These are phyloP conservation scores for Pheosia gnoma DNA, from an alignment of 2,888 invertebrate species.

Conservation along the genomic window DNA sequence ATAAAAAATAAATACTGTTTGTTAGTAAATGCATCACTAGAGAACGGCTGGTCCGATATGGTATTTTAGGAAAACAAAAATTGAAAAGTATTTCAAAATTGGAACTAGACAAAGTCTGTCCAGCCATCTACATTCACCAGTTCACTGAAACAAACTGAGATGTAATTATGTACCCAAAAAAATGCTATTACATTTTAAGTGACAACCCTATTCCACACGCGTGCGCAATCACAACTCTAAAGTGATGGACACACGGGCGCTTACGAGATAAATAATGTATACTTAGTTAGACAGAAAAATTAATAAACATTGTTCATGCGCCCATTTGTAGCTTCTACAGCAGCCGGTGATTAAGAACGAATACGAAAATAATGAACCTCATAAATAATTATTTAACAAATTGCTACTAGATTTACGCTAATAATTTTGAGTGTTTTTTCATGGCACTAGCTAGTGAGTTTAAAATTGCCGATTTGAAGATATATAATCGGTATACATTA, in stretches of 20 bases:
- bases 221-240: constrained; percentile 19
- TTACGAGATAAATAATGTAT: constrained; percentile 51
- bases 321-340: constrained; percentile 5
- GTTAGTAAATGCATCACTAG: no score
- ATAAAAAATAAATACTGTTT: no score
- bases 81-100: no score
- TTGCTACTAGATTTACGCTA: background rate
- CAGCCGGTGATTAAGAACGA: background rate
- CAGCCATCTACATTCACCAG: no score
- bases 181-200: background rate
- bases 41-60: no score
- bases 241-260: constrained; percentile 37
- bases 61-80: no score
- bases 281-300: constrained; percentile 45
- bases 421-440: background rate
- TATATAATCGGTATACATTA: no score
- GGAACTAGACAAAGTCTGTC: no score
- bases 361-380: background rate
- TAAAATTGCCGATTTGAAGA: background rate
- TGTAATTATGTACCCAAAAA: no score
- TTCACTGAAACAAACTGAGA: no score
- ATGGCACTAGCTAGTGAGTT: background rate
- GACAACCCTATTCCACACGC: constrained; percentile 25
- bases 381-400: background rate
- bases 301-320: constrained; percentile 38